phyloP scores from a whole-genome alignment of 1,140 invertebrate genomes.

The Zaprionus ornatus region DNA sequence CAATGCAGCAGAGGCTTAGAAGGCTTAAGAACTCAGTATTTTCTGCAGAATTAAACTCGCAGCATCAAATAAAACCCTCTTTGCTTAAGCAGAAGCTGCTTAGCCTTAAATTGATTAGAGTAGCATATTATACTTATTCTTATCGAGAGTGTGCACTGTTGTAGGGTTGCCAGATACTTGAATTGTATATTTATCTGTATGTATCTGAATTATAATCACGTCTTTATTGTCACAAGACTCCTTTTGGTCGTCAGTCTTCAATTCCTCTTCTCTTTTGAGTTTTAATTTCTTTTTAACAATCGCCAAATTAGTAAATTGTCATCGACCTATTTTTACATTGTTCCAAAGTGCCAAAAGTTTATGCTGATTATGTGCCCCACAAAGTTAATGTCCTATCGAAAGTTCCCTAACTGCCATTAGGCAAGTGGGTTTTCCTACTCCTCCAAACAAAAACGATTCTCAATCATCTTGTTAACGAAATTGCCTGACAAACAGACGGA shows the following conservation, averaged over 20 bases:
- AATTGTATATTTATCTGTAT: too few species aligned
- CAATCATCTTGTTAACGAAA: slow-evolving; percentile 46
- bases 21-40: not conserved
- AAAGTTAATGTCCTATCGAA: slow-evolving; percentile 21
- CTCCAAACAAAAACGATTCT: not conserved
- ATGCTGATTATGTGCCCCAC: slow-evolving; percentile 26
- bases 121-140: too few species aligned
- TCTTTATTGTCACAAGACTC: too few species aligned
- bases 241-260: too few species aligned
- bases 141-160: too few species aligned
- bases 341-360: not conserved
- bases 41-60: not conserved
- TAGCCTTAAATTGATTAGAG: not conserved
- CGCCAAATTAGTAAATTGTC: not conserved
- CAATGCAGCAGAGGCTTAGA: not conserved
- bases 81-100: not conserved
- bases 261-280: not conserved
- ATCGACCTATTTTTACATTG: not conserved
- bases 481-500: slow-evolving; percentile 20
- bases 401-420: slow-evolving; percentile 19
- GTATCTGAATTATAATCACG: too few species aligned
- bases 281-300: not conserved
- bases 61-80: not conserved
- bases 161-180: too few species aligned
- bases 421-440: not conserved